These are phyloP conservation scores for Axinella damicornis DNA, from an alignment of 37 sponge, comb jelly and placozoan genomes.

Conservation along the genomic window DNA sequence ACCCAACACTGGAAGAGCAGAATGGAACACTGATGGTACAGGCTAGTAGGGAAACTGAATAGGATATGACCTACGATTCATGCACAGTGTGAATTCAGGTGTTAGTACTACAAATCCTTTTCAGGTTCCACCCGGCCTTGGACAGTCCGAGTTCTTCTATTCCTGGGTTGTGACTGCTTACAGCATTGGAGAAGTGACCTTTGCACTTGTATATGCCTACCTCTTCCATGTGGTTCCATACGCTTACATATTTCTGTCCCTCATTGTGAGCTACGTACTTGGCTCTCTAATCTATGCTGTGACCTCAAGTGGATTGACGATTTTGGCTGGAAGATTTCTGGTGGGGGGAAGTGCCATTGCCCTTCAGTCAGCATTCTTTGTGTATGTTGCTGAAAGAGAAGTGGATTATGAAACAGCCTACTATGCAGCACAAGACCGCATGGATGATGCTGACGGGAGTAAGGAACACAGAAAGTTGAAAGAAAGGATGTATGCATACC, in stretches of 20 bases:
- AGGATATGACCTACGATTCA: no score
- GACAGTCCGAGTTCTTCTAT: constrained; percentile 25
- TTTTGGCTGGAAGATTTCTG: constrained; percentile 1
- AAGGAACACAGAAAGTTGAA: not conserved
- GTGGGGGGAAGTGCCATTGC: constrained; percentile 3
- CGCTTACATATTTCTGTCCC: constrained; percentile 15
- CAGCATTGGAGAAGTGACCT: constrained; percentile 21
- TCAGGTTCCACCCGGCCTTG: constrained; percentile 36
- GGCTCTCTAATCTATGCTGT: constrained; percentile 23
- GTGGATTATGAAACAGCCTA: constrained; percentile 4
- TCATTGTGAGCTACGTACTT: not conserved
- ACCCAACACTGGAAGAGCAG: no score
- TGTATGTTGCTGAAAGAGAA: constrained; percentile 21
- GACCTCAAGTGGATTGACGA: not conserved
- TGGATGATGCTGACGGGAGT: not conserved
- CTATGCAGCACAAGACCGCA: not conserved
- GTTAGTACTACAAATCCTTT: no score
- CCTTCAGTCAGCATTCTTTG: not conserved
- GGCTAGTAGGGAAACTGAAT: no score
- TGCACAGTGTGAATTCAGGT: no score
- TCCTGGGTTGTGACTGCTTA: constrained; percentile 30
- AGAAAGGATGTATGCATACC: constrained; percentile 5
- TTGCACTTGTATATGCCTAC: constrained; percentile 9
- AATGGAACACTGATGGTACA: no score
- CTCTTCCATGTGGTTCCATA: constrained; percentile 4